These are phyloP conservation scores for Epistrophella euchroma DNA, from an alignment of 2,888 invertebrate genomes.

Conservation along the genomic window DNA sequence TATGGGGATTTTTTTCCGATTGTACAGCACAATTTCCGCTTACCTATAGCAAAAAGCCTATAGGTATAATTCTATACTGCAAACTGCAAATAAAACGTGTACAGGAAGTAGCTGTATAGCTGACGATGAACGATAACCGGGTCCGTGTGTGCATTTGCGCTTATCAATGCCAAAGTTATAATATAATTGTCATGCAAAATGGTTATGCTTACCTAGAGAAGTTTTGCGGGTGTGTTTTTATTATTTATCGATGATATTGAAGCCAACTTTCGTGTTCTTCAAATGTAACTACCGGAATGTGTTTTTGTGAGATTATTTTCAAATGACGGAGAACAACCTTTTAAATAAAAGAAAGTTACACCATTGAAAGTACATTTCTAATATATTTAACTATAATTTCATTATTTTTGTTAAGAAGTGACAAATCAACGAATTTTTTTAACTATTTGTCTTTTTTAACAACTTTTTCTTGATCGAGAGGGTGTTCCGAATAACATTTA, in stretches of 20 bases:
- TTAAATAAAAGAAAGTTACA: not conserved
- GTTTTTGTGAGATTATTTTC: not conserved
- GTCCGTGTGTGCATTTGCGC: not conserved
- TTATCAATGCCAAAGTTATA: constrained; percentile 54
- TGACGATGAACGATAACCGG: constrained; percentile 52
- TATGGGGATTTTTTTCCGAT: constrained; percentile 29
- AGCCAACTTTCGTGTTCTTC: constrained; percentile 42
- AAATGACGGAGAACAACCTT: not conserved
- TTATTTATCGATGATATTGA: constrained; percentile 20
- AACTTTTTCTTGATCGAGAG: no score
- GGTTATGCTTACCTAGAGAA: not conserved
- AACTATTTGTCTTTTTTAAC: no score
- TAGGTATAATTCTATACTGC: constrained; percentile 19
- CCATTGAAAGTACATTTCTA: no score
- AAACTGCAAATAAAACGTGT: constrained; percentile 51
- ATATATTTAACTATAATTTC: no score
- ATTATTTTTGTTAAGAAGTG: no score
- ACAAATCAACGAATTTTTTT: no score
- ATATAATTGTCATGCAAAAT: constrained; percentile 62
- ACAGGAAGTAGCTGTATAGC: constrained; percentile 65
- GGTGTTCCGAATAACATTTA: no score
- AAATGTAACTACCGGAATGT: constrained; percentile 45
- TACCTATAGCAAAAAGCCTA: constrained; percentile 2
- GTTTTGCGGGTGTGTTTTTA: constrained; percentile 6
- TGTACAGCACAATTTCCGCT: constrained; percentile 54